Evolutionary conservation across 1,140 invertebrate species (phyloP).

Genomic region (Aphaenogaster rudis): DNA sequence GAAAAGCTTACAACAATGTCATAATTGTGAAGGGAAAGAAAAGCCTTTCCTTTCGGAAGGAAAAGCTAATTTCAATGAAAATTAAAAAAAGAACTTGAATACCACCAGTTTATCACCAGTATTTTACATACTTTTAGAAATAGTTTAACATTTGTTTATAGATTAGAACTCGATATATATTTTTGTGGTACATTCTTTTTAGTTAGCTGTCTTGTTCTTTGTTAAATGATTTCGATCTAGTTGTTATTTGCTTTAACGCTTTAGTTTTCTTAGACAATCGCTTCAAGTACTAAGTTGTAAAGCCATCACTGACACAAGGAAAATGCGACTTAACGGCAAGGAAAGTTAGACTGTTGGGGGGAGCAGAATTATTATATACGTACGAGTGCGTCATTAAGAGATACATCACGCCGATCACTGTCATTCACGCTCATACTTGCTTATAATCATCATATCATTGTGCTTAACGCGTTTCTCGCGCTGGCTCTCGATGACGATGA

Average conservation of each 20-base stretch:
- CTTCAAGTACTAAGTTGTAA: constrained; percentile 22
- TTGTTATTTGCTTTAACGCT: constrained; percentile 19
- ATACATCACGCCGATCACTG: constrained; percentile 62
- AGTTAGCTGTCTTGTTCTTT: background rate
- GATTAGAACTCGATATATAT: background rate
- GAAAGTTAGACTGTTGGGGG: constrained; percentile 11
- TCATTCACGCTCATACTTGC: constrained; percentile 64
- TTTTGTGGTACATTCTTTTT: constrained; percentile 2
- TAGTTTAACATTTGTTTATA: background rate
- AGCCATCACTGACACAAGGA: constrained; percentile 19
- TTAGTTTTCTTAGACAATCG: background rate
- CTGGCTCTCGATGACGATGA: constrained; percentile 45
- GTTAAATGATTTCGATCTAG: constrained; percentile 1
- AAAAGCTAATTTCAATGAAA: background rate
- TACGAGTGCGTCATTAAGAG: constrained; percentile 28
- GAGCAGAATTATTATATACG: constrained; percentile 7
- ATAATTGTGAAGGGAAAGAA: background rate
- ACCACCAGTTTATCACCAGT: background rate
- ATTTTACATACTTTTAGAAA: background rate
- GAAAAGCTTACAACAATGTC: background rate
- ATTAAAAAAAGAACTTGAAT: constrained; percentile 5
- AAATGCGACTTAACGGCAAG: background rate
- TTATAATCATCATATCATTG: constrained; percentile 55
- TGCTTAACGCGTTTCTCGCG: constrained; percentile 52
- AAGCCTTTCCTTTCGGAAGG: background rate